Conservation (phyloP, 2,797 vertebrate genomes). For the Mus spretus region DNA sequence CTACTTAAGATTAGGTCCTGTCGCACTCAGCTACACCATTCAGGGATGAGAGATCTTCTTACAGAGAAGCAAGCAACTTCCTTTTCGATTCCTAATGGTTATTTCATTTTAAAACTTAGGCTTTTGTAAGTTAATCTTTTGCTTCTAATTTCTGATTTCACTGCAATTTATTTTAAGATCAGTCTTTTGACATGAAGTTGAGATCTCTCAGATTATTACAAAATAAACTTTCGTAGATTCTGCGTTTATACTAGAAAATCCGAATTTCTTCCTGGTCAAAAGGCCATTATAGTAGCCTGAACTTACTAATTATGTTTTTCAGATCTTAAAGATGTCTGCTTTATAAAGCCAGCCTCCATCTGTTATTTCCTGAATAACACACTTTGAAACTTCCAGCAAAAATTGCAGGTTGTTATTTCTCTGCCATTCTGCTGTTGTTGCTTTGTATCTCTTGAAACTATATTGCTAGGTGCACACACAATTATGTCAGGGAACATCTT, state of each 20-base stretch:
- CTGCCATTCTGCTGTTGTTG: not conserved
- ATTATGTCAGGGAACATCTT: not conserved
- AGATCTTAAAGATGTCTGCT: conserved; percentile 3
- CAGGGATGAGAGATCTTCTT: not conserved
- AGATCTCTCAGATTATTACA: not conserved
- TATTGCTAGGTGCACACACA: not conserved
- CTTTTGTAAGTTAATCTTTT: conserved; percentile 9
- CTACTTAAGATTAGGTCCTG: not conserved
- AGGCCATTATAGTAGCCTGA: not conserved
- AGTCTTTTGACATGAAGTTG: not conserved
- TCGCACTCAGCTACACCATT: not conserved
- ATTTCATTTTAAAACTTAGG: conserved; percentile 17
- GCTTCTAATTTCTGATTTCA: conserved; percentile 2
- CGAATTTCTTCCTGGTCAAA: not conserved
- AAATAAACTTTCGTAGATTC: not conserved
- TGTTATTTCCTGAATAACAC: not conserved
- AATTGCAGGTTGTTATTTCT: not conserved
- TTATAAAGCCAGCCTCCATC: not conserved
- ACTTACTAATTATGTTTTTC: conserved; percentile 12
- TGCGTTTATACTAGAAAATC: not conserved
- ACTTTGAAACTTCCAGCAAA: not conserved
- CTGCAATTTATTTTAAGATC: not conserved
- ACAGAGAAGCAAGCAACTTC: not conserved
- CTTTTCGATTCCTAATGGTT: not conserved
- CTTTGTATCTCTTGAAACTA: not conserved